Evolutionary conservation across 2,888 invertebrate genomes (phyloP), one percentile per base, ranked within the genome.

Genomic region (Brachylomia viminalis): DNA sequence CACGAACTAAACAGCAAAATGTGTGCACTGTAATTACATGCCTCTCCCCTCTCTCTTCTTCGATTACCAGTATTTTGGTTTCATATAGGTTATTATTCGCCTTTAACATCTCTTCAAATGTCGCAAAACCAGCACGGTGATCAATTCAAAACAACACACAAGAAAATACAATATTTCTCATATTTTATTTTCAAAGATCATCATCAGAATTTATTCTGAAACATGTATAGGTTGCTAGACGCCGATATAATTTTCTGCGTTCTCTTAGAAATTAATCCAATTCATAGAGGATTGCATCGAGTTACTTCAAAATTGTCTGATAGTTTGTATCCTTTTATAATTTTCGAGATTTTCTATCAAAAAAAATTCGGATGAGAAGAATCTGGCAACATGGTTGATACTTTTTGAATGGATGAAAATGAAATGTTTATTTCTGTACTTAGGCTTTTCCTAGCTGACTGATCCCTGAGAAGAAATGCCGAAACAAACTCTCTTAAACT

Each of bases 181-280:
- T 56, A 13, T 68, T 75, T 54, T 61, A 45, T 64, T 75, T 45
- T n/a, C 61, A 15, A 64, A 75, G 30, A 64, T 68, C 0, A 7
- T 15, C 54, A 56, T 54, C 6, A 10, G 38, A 59, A 52, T 64
- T 62, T 20, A 45, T 42, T 47, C 45, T 45, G 38, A 70, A 15
- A 52, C 20, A 17, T 38, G 49, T 64, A 30, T 30, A 27, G 1
- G 6, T 30, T 59, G 10, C 11, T 64, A 27, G 75, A 11, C 5
- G 58, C 15, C n/a, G 20, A 71, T 38, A 27, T 61, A 52, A 59
- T 77, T 69, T 45, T 27, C 42, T 17, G 20, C 45, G 8, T 33
- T 58, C 58, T 58, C 58, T 23, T 20, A 6, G 27, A 71, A 78
- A 42, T n/a, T 13, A 38, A 66, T 7, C 30, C 49, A 65, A 58